phyloP scores from a whole-genome alignment of 2,888 invertebrate species.

The Kuschelorhynchus macadamiae region DNA sequence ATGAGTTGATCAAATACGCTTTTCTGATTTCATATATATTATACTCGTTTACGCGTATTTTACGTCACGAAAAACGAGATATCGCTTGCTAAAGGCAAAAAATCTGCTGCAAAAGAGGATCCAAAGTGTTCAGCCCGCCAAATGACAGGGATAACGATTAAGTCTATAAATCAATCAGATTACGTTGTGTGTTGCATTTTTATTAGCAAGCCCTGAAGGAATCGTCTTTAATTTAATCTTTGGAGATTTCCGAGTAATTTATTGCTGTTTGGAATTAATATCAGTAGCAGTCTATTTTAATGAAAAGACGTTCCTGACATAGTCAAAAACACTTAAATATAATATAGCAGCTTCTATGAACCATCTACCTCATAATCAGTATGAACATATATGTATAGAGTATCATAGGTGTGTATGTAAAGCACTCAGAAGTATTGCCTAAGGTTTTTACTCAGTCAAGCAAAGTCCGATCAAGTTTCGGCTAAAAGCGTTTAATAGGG shows the following conservation, averaged over 20 bases:
- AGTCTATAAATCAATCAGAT: conserved; percentile 58
- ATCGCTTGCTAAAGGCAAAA: conserved; percentile 25
- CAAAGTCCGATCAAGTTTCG: too few relatives aligned
- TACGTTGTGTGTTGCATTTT: conserved; percentile 56
- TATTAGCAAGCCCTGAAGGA: conserved; percentile 52
- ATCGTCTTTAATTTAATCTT: conserved; percentile 54
- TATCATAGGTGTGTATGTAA: too few relatives aligned
- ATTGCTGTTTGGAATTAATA: conserved; percentile 12
- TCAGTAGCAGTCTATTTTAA: neutral
- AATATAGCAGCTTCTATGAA: too few relatives aligned
- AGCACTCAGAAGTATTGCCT: too few relatives aligned
- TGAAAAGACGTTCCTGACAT: neutral
- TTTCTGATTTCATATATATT: too few relatives aligned
- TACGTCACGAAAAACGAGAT: conserved; percentile 5
- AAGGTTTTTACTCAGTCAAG: too few relatives aligned
- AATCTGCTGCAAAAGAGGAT: conserved; percentile 23
- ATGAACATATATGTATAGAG: too few relatives aligned
- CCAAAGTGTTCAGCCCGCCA: conserved; percentile 54
- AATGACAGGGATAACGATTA: conserved; percentile 60
- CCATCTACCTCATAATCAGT: too few relatives aligned
- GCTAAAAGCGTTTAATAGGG: too few relatives aligned
- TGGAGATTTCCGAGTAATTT: conserved; percentile 36
- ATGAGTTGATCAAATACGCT: too few relatives aligned
- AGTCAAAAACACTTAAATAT: too few relatives aligned
- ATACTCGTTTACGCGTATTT: too few relatives aligned